Percentiles rank a stretch among this genome's conserved stretches.
phyloP scores from a whole-genome alignment of 2,113 vertebrate species.

The Seriola dumerili region DNA sequence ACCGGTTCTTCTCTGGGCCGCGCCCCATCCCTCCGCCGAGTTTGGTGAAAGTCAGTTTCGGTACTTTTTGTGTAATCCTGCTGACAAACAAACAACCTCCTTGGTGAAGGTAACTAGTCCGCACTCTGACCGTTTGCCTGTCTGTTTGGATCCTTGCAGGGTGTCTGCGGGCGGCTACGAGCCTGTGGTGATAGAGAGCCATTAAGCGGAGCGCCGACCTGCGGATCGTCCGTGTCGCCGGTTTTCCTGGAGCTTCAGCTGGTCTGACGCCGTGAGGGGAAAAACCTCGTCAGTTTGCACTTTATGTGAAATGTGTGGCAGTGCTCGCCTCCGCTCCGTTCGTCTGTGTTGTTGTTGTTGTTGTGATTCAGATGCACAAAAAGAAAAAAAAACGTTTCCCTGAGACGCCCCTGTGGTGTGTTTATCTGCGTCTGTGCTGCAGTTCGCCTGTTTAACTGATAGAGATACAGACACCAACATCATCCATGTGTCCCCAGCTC shows the following conservation, averaged over 20 bases:
- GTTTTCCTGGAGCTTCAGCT: conserved; percentile 69
- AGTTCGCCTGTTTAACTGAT: not conserved
- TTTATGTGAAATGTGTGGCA: conserved; percentile 66
- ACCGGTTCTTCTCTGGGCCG: no score
- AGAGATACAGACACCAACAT: not conserved
- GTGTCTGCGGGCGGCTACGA: conserved; percentile 94
- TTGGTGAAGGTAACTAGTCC: no score
- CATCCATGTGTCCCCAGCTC: not conserved
- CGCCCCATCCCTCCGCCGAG: no score
- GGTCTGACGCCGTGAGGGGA: conserved; percentile 70
- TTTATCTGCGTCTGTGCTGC: conserved; percentile 13
- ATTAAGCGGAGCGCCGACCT: conserved; percentile 76
- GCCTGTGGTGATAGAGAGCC: conserved; percentile 97
- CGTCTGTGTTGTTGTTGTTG: not conserved
- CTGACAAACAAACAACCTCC: no score
- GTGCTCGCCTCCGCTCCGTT: not conserved
- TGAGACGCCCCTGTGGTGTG: not conserved
- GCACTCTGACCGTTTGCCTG: not conserved
- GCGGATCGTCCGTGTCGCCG: not conserved
- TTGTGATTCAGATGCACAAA: not conserved
- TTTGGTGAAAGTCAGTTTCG: no score
- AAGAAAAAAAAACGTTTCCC: not conserved
- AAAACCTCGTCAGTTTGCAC: conserved; percentile 67
- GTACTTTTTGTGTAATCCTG: no score
- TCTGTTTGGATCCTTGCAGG: conserved; percentile 78